phyloP scores from a whole-genome alignment of 2,888 invertebrate genomes.

The Limnephilus lunatus region DNA sequence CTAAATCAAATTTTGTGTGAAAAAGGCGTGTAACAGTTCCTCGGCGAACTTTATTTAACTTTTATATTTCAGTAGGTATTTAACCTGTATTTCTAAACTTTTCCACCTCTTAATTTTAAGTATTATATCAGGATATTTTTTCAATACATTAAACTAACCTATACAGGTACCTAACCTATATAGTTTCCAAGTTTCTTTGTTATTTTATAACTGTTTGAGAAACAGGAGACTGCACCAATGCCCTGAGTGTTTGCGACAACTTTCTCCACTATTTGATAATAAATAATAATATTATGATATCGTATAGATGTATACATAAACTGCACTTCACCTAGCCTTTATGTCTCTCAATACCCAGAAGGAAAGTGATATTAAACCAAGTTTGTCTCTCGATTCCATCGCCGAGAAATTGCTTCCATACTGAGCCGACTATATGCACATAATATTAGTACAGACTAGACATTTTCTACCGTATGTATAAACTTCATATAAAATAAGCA shows the following conservation, averaged over 20 bases:
- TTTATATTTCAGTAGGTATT: no score
- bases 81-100: no score
- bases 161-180: no score
- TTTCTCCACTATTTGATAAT: not conserved
- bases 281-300: not conserved
- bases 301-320: not conserved
- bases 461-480: not conserved
- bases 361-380: slow-evolving; percentile 57
- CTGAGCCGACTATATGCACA: slow-evolving; percentile 18
- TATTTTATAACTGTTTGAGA: not conserved
- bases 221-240: not conserved
- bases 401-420: slow-evolving; percentile 58
- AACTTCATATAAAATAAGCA: not conserved
- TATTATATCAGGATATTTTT: not conserved
- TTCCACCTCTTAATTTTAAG: not conserved
- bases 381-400: slow-evolving; percentile 59
- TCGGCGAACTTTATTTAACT: no score
- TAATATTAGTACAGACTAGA: not conserved
- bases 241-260: not conserved
- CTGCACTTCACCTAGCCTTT: not conserved
- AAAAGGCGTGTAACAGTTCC: no score
- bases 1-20: no score
- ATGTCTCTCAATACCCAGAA: slow-evolving; percentile 2
- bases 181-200: no score
- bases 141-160: not conserved